Evolutionary conservation across 2,113 vertebrate species (phyloP).

Genomic region (Meles meles): DNA sequence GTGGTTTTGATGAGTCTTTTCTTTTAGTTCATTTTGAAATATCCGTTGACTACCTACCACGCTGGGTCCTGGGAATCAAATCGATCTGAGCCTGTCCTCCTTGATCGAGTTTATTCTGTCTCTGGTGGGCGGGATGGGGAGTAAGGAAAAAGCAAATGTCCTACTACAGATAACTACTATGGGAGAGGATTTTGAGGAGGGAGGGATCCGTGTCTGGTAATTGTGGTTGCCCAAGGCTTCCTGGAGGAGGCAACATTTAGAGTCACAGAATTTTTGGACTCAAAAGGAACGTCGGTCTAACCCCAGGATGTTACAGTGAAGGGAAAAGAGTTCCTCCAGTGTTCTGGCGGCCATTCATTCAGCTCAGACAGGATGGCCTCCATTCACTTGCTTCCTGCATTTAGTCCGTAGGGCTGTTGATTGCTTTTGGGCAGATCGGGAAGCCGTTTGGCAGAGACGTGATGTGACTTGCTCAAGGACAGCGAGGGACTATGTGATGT

Average conservation of each 20-base stretch:
- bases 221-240: neutral
- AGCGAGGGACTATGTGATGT: neutral
- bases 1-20: neutral
- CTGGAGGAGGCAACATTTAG: neutral
- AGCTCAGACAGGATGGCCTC: neutral
- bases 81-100: neutral
- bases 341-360: neutral
- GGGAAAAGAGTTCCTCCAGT: neutral
- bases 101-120: neutral
- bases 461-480: neutral
- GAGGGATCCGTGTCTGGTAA: accelerated
- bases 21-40: neutral
- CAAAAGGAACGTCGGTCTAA: neutral
- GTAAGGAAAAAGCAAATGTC: neutral
- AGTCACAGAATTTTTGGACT: neutral
- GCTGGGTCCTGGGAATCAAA: neutral
- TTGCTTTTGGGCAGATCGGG: neutral
- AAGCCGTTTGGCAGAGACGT: neutral
- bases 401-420: neutral
- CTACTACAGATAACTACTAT: accelerated
- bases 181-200: neutral
- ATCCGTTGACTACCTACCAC: neutral
- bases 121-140: neutral
- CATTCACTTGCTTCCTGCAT: neutral
- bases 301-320: neutral